Conservation (phyloP, 37 sponge, comb jelly and placozoan genomes). For the Beroe ovata region DNA sequence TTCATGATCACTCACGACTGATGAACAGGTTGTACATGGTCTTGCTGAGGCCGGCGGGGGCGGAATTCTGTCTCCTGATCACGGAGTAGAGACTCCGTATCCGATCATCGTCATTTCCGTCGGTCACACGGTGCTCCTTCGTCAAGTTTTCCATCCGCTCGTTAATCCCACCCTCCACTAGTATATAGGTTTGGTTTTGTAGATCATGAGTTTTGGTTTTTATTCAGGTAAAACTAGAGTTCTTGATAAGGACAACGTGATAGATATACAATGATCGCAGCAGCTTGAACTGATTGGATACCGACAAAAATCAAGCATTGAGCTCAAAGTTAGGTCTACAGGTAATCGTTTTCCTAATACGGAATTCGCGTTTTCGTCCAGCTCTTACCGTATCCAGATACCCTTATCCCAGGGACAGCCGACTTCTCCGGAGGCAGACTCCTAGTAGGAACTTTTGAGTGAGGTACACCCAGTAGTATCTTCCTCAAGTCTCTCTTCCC, state of each 20-base stretch:
- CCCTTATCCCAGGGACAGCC: neutral
- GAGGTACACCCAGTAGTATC: neutral
- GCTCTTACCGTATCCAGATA: neutral
- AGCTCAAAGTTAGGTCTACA: too few relatives aligned
- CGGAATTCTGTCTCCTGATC: conserved; percentile 8
- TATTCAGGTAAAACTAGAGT: too few relatives aligned
- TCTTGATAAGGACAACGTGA: too few relatives aligned
- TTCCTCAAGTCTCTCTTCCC: neutral
- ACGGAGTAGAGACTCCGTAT: neutral
- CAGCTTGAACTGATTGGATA: too few relatives aligned
- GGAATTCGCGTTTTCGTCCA: too few relatives aligned
- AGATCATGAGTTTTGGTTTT: too few relatives aligned
- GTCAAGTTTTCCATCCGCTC: neutral
- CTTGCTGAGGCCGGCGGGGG: conserved; percentile 59
- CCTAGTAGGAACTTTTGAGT: neutral
- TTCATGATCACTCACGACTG: conserved; percentile 28
- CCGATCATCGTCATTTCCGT: conserved; percentile 22
- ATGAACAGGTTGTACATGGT: conserved; percentile 36
- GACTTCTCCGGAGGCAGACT: neutral
- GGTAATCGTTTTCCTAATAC: too few relatives aligned
- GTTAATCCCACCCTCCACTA: neutral
- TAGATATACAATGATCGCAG: too few relatives aligned
- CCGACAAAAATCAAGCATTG: too few relatives aligned
- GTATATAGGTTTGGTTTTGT: too few relatives aligned
- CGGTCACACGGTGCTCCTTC: neutral